Base-by-base conservation (phyloP, 2,797 vertebrate species). In the Acrocephalus scirpaceus region DNA sequence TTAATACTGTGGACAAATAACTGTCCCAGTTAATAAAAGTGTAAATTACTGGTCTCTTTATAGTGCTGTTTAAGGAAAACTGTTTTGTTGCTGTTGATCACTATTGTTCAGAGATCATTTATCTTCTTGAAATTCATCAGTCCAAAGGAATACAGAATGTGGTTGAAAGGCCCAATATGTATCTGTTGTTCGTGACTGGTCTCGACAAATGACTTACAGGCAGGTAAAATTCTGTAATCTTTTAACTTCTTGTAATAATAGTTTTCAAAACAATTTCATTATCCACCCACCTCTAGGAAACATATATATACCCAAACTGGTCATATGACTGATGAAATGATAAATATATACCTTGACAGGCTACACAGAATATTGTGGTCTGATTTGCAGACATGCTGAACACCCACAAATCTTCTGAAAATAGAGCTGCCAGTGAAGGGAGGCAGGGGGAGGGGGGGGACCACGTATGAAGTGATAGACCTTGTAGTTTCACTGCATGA, bases 311-410 rank as follows among this genome's bases (percentile, higher is more conserved):
- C 10, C 11, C 11, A 76, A 65, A 57, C 12, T 36, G 21, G 29
- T 85, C 85, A 45, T 34, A 61, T 51, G 45, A 22, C 64, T 77
- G 60, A 80, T 83, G 25, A 83, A 82, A 66, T 66, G 2, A 32
- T 76, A 84, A 87, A 58, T 79, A 71, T 30, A 54, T 60, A 48
- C 26, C 40, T 53, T 73, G 58, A 45, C 16, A 16, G 72, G 65
- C n/a, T 77, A 69, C 61, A 83, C 1, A 3, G 25, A 48, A 88
- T 75, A 51, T 48, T 92, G 38, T 69, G 67, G 54, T 75, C n/a
- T 74, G 30, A 79, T 85, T 88, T 95, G 40, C 50, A 93, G 77
- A 90, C 76, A 45, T 32, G 11, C 45, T 88, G 50, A 92, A 82
- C 27, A 62, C 29, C 29, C 42, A 73, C 66, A 66, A 32, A 27